A percentile compares a stretch with the other conserved stretches of the same genome.
phyloP scores from a whole-genome alignment of 2,113 vertebrate genomes.

The Dascyllus trimaculatus region DNA sequence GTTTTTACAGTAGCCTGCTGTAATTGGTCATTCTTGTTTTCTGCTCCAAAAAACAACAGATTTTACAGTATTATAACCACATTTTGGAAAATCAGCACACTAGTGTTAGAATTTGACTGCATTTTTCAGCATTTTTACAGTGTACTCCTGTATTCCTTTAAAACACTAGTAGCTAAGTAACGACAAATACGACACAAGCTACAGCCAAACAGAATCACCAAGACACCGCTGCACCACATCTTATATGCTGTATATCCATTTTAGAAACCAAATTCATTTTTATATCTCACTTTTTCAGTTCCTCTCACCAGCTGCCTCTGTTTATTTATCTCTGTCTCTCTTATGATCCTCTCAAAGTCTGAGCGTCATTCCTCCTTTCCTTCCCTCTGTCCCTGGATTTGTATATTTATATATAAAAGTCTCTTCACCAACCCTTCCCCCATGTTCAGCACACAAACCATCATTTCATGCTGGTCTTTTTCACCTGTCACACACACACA shows the following conservation, averaged over 20 bases:
- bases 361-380: not conserved
- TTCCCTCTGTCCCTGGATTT: not conserved
- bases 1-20: too few relatives aligned
- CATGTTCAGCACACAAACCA: not conserved
- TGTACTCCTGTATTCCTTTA: too few relatives aligned
- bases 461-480: not conserved
- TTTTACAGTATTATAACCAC: too few relatives aligned
- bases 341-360: not conserved
- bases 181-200: not conserved
- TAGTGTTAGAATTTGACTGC: too few relatives aligned
- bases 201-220: not conserved
- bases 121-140: not conserved
- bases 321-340: conserved; percentile 13
- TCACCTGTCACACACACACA: conserved; percentile 26
- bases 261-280: conserved; percentile 8
- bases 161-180: not conserved
- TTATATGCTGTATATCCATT: not conserved
- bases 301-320: conserved; percentile 30
- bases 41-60: too few relatives aligned
- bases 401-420: not conserved
- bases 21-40: too few relatives aligned
- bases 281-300: not conserved
- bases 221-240: not conserved
- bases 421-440: not conserved
- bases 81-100: too few relatives aligned